These are phyloP conservation scores for Drosophila anomelani DNA, from an alignment of 2,888 invertebrate genomes.

Conservation along the genomic window DNA sequence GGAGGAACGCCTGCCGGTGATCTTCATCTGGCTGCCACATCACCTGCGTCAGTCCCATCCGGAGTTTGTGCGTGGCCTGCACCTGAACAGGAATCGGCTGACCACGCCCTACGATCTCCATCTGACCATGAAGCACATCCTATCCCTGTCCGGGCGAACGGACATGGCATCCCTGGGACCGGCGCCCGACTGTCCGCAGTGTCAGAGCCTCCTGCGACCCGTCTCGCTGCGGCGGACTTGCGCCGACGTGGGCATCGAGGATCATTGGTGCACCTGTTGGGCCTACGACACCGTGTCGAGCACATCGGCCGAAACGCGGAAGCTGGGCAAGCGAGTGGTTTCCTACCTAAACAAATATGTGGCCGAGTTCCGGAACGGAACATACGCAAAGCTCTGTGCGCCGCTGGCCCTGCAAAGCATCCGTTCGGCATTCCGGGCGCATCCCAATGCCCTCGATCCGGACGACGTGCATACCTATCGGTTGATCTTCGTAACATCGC, in stretches of 20 bases:
- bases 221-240: slow-evolving; percentile 88
- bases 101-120: slow-evolving; percentile 91
- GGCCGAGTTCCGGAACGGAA: slow-evolving; percentile 76
- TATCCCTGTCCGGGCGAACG: slow-evolving; percentile 86
- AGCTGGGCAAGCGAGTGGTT: slow-evolving; percentile 85
- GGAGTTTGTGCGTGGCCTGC: slow-evolving; percentile 86
- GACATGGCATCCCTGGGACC: slow-evolving; percentile 53
- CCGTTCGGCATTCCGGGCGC: slow-evolving; percentile 85
- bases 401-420: slow-evolving; percentile 86
- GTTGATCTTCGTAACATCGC: slow-evolving; percentile 89
- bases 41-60: slow-evolving; percentile 87
- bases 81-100: slow-evolving; percentile 88
- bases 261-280: slow-evolving; percentile 92
- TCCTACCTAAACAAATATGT: slow-evolving; percentile 81
- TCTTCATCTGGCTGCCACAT: slow-evolving; percentile 89
- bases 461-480: slow-evolving; percentile 86
- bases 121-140: slow-evolving; percentile 89
- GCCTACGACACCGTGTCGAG: slow-evolving; percentile 85
- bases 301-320: slow-evolving; percentile 85
- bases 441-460: slow-evolving; percentile 42
- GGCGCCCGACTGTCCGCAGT: slow-evolving; percentile 86
- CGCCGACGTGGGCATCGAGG: slow-evolving; percentile 88
- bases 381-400: slow-evolving; percentile 85
- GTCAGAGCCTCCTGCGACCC: slow-evolving; percentile 88
- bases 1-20: slow-evolving; percentile 91